Evolutionary conservation across 2,888 invertebrate species (phyloP), one percentile per base, ranked within the genome.

Genomic region (Prenolepis imparis): DNA sequence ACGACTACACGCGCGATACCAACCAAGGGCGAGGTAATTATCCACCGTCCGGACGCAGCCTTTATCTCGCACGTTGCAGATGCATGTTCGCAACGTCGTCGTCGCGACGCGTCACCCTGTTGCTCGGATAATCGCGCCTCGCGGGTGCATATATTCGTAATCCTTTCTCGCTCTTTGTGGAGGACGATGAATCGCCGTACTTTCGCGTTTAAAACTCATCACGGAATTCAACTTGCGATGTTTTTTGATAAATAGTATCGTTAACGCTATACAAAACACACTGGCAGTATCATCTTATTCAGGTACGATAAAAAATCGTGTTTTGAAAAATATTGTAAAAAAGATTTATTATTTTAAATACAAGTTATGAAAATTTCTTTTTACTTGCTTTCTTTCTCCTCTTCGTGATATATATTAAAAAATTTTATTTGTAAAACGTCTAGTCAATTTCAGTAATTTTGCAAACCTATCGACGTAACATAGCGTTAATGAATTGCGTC

Each of bases 51-150:
- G 75, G 67, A 32, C n/a, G 24, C 24, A 24, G 44, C 82, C 83
- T 90, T 85, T 89, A 86, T 90, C 89, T 85, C 83, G 84, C 39
- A 21, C 55, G 72, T 82, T 68, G 68, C 88, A 89, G 88, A 81
- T 83, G 78, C 41, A 21, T 63, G 41, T 55, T 75, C 32, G 78
- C 52, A 39, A 52, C 52, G 28, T 44, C 48, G 44, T n/a, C 68
- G 28, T 55, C 52, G 39, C 67, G 44, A 24, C 55, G 39, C 39
- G 39, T 15, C 12, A 28, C 39, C 78, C 44, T 15, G 68, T 83
- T 57, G 11, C 21, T n/a, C 32, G 32, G 59, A 32, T 72, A 72
- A 78, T 78, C 72, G 32, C 59, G 44, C 70, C 21, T n/a, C 48
- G 24, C 48, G 24, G n/a, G 48, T 75, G 24, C 11, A 48, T 61